phyloP scores from a whole-genome alignment of 2,888 invertebrate genomes.

The Choreutis nemorana region DNA sequence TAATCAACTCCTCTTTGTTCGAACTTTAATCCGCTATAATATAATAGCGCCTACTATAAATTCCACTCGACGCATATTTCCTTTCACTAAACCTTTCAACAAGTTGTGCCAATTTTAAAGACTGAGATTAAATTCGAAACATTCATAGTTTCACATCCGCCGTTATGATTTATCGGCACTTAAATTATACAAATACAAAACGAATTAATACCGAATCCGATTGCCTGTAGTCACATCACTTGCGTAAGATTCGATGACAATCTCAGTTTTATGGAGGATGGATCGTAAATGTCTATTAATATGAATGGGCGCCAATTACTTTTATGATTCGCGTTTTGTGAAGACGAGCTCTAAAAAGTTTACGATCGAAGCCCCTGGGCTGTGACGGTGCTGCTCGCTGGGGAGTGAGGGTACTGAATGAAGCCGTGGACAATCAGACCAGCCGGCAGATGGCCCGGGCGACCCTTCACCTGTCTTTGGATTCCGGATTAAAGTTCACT shows the following conservation, averaged over 20 bases:
- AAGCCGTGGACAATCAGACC: constrained; percentile 32
- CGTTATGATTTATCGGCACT: constrained; percentile 36
- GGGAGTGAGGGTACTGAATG: constrained; percentile 30
- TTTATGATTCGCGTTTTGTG: constrained; percentile 65
- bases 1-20: too few relatives aligned
- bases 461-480: constrained; percentile 27
- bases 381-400: constrained; percentile 25
- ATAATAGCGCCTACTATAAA: constrained; percentile 9
- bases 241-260: constrained; percentile 56
- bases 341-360: constrained; percentile 56
- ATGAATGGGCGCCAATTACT: constrained; percentile 67
- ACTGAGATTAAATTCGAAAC: constrained; percentile 17
- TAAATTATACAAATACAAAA: constrained; percentile 46
- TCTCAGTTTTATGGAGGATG: constrained; percentile 60
- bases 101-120: constrained; percentile 26
- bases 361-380: constrained; percentile 53
- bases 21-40: too few relatives aligned
- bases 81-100: too few relatives aligned
- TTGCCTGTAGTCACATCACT: constrained; percentile 34
- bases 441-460: constrained; percentile 41
- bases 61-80: too few relatives aligned
- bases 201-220: constrained; percentile 40
- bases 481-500: constrained; percentile 5
- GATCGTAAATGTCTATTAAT: constrained; percentile 67
- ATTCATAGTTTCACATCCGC: constrained; percentile 31